A percentile compares a stretch with the other conserved stretches of the same genome.
Conservation (phyloP, 2,113 vertebrate genomes). For the Plectropomus leopardus region DNA sequence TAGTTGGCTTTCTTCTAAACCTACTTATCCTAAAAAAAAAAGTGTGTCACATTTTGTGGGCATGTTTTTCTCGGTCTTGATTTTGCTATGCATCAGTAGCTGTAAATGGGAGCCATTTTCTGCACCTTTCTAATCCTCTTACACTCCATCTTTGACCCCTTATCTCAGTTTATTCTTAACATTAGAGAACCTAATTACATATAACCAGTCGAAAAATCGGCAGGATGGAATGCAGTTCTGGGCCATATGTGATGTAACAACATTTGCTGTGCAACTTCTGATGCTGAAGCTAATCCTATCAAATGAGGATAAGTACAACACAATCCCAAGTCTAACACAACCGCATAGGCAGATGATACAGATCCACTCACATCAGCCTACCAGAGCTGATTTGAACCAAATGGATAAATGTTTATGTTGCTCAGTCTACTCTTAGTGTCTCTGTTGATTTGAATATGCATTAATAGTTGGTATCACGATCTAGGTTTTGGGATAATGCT, state of each 20-base stretch:
- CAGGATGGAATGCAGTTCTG: slow-evolving; percentile 24
- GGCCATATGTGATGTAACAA: slow-evolving; percentile 43
- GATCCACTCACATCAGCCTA: slow-evolving; percentile 41
- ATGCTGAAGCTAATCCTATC: slow-evolving; percentile 76
- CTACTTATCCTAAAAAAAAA: slow-evolving; percentile 28
- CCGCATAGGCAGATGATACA: slow-evolving; percentile 50
- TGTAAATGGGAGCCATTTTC: slow-evolving; percentile 40
- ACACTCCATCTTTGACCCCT: slow-evolving; percentile 45
- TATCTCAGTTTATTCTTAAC: slow-evolving; percentile 48
- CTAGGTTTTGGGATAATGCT: background rate
- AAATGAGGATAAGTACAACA: slow-evolving; percentile 71
- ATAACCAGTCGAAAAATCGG: slow-evolving; percentile 39
- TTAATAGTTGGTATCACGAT: background rate
- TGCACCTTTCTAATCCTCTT: slow-evolving; percentile 61
- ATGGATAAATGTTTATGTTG: slow-evolving; percentile 16
- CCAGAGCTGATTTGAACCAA: slow-evolving; percentile 31
- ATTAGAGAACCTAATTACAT: slow-evolving; percentile 61
- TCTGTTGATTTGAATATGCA: slow-evolving; percentile 4
- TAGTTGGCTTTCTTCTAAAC: slow-evolving; percentile 29
- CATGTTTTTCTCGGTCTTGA: slow-evolving; percentile 5
- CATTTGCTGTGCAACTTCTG: slow-evolving; percentile 49
- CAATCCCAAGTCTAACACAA: slow-evolving; percentile 70
- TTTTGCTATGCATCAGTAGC: background rate
- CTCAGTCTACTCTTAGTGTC: background rate
- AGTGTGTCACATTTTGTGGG: slow-evolving; percentile 3